Base-by-base conservation (phyloP, 53 echinoderm and acorn worm species). In the Echinometra lucunter region DNA sequence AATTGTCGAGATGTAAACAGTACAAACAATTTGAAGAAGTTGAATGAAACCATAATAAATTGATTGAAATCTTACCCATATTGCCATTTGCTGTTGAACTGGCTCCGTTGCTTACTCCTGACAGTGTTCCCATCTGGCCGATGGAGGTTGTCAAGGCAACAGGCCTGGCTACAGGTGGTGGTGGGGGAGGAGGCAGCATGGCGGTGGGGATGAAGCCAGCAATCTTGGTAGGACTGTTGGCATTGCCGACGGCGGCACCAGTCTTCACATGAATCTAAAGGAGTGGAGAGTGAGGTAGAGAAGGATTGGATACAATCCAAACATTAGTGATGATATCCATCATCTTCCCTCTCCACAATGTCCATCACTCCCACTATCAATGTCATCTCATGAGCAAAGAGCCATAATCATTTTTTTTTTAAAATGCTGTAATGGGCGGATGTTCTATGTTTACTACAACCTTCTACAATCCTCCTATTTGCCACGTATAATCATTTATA, bases 181-280 rank as follows among this genome's bases (percentile, higher is more conserved):
- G 99, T 30, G 99, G 99, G 53, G 99, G 99, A 25, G 99, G 99
- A 91, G 99, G 99, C 74, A 99, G 98, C 99, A 99, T 99, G 53
- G 99, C 97, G 34, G 99, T 96, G 55, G 99, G 99, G 93, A 99
- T 99, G 95, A 99, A 99, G 0, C 99, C 99, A 3, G 99, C 99
- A 32, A 99, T 97, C 87, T 99, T 99, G 80, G 97, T 96, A 80
- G 98, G 96, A 80, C 96, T 97, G 90, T 94, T 97, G 16, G 96
- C 96, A 49, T 96, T 95, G 32, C 96, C 95, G 74, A 98, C 88
- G 19, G 93, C 95, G 25, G 95, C 67, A 15, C 93, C 96, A 11
- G 66, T 95, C 89, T 96, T 98, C 34, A 96, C 88, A 91, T 83
- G 83, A 9, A 66, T 42, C 91, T 91, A 40, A 37, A n/a, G 53